Evolutionary conservation across 2,888 invertebrate genomes (phyloP), one percentile per base, ranked within the genome.

Genomic region (Cepaea hortensis): DNA sequence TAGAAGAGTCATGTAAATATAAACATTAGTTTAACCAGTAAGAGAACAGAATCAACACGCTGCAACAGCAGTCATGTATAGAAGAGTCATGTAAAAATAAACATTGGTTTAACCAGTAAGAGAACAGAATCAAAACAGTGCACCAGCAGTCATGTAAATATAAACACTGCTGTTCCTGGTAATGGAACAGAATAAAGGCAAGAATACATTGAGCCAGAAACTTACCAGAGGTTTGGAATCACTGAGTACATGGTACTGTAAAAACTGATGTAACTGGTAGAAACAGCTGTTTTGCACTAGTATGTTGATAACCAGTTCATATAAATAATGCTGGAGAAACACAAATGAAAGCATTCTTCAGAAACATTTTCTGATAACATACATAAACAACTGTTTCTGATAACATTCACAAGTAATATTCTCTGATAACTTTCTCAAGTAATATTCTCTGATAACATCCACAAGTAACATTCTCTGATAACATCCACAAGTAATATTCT

Each of bases 281-380:
- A 97, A 97, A 84, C 96, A 96, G 92, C 96, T 96, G 86, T 96
- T 95, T 62, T 95, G 95, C 0, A 98, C 97, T 90, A 98, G 95
- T 79, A 97, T 96, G 84, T 97, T 97, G 90, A 98, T 97, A 50
- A 97, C 95, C 93, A 98, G 95, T 95, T 98, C 98, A 90, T 97
- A 97, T 48, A 97, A 95, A 91, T 97, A 97, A 94, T 97, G 97
- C 94, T 95, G 93, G 1, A 73, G 23, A 83, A 55, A 55, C 11
- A 55, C 55, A 55, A 55, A 11, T 55, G 6, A 55, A 23, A 50
- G 55, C 3, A 75, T 7, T 72, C 23, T 72, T 72, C 18, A n/a
- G 35, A 7, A 23, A 72, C 11, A 23, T 72, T 72, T 72, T 23
- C n/a, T 23, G 11, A 20, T n/a, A 18, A 68, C 68, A 18, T 20